Evolutionary conservation across 2,888 invertebrate species (phyloP), one percentile per base, ranked within the genome.

Genomic region (Drosophila affinis): DNA sequence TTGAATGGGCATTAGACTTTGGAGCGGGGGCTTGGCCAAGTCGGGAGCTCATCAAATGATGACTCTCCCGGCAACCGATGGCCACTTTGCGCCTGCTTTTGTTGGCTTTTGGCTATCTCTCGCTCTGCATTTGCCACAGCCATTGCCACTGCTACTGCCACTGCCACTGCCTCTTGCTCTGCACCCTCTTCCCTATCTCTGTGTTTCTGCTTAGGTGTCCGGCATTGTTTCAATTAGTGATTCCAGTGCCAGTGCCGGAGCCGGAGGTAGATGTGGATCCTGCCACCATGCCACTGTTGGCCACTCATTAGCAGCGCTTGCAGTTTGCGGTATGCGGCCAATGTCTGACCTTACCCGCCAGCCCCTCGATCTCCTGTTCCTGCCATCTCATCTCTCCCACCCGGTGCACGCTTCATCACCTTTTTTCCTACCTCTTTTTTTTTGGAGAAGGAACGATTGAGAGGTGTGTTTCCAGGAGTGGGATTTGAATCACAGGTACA

Each of bases 271-370:
- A n/a, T n/a, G 53, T 10, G 17, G 17, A 9, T 45, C 67, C 54
- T 54, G 61, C 51, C 12, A 14, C 21, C 10, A n/a, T 21, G 12
- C 44, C 48, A 14, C 64, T 29, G 27, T 57, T 55, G 45, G 74
- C 70, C 80, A 78, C 85, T 82, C 82, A 82, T 82, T 82, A 82
- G 80, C 78, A 85, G 82, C 74, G 85, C 80, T 85, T 80, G 77
- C 86, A 78, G 71, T 32, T 67, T 81, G 81, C 84, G 84, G 81
- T 83, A 61, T 78, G 77, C 57, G 75, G 74, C 63, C 51, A 44
- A 49, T 68, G 57, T 51, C 67, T 51, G 51, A 65, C 27, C 51
- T 46, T 46, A 29, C n/a, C 59, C 59, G 46, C 63, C 45, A 10
- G 7, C 45, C 29, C n/a, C 46, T 17, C 5, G 24, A 29, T 29